Evolutionary conservation across 2,888 invertebrate genomes (phyloP).

Genomic region (Scaptomyza parva): DNA sequence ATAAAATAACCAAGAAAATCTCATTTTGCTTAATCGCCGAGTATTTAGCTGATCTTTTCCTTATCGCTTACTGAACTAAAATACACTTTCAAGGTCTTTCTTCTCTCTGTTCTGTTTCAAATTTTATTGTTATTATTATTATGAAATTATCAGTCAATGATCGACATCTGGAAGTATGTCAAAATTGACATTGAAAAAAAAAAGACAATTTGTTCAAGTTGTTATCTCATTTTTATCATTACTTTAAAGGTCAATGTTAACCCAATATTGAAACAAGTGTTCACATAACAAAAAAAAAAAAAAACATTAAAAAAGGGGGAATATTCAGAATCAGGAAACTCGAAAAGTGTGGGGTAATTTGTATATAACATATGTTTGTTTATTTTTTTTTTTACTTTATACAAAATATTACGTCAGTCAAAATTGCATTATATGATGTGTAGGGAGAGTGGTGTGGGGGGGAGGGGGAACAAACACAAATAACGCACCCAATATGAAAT

Average conservation of each 20-base stretch:
- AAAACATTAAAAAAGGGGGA: conserved; percentile 31
- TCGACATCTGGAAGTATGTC: conserved; percentile 1
- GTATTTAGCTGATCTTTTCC: background rate
- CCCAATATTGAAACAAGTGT: conserved; percentile 65
- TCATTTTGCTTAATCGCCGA: background rate
- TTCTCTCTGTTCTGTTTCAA: background rate
- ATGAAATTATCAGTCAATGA: background rate
- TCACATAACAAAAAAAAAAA: conserved; percentile 39
- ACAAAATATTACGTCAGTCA: background rate
- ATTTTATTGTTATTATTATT: background rate
- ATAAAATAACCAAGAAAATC: too few relatives aligned
- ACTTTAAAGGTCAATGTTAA: conserved; percentile 57
- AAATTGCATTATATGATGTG: background rate
- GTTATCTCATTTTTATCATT: conserved; percentile 14
- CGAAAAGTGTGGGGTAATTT: background rate
- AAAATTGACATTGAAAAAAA: conserved; percentile 27
- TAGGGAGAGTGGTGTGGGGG: background rate
- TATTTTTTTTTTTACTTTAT: conserved; percentile 7
- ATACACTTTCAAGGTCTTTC: background rate
- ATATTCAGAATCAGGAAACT: background rate
- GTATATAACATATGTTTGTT: background rate
- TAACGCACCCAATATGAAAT: background rate
- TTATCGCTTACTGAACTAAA: background rate
- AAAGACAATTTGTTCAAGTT: conserved; percentile 9
- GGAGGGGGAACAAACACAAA: background rate